Percentiles rank a stretch among this genome's conserved stretches.
Evolutionary conservation across 2,797 vertebrate genomes (phyloP).

Genomic region (Hyperoplus immaculatus): DNA sequence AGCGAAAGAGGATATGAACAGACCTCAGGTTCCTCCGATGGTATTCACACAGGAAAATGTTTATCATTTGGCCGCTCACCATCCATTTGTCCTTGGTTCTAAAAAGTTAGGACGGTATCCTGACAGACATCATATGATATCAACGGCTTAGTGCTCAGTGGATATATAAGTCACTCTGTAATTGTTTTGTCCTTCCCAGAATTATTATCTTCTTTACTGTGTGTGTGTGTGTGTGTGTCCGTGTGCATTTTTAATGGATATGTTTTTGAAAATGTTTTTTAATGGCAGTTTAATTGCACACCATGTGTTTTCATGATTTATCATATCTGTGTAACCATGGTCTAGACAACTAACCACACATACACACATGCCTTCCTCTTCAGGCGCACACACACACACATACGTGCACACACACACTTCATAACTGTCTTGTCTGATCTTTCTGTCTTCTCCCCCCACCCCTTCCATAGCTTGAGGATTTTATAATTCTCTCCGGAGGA

Average conservation of each 20-base stretch:
- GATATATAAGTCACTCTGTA: slow-evolving; percentile 30
- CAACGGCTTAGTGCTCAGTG: not conserved
- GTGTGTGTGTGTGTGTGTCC: not conserved
- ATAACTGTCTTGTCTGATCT: slow-evolving; percentile 77
- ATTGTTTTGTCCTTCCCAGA: slow-evolving; percentile 37
- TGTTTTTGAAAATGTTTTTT: slow-evolving; percentile 6
- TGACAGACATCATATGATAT: slow-evolving; percentile 26
- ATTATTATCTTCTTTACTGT: not conserved
- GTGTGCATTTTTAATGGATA: not conserved
- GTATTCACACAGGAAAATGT: slow-evolving; percentile 28
- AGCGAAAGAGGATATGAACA: slow-evolving; percentile 23
- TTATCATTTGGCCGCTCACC: slow-evolving; percentile 34
- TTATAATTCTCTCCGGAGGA: slow-evolving; percentile 86
- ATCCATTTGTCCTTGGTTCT: slow-evolving; percentile 41
- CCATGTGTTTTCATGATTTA: slow-evolving; percentile 41
- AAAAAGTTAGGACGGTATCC: slow-evolving; percentile 21
- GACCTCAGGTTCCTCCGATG: slow-evolving; percentile 8
- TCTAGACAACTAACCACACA: slow-evolving; percentile 55
- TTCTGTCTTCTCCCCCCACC: slow-evolving; percentile 77
- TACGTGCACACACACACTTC: slow-evolving; percentile 10
- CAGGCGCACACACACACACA: slow-evolving; percentile 20
- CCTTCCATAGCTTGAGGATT: slow-evolving; percentile 84
- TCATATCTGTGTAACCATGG: slow-evolving; percentile 43
- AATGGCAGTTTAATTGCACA: slow-evolving; percentile 29
- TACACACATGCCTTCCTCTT: slow-evolving; percentile 36